phyloP scores from a whole-genome alignment of 1,140 invertebrate species.

The Aphelinus certus region DNA sequence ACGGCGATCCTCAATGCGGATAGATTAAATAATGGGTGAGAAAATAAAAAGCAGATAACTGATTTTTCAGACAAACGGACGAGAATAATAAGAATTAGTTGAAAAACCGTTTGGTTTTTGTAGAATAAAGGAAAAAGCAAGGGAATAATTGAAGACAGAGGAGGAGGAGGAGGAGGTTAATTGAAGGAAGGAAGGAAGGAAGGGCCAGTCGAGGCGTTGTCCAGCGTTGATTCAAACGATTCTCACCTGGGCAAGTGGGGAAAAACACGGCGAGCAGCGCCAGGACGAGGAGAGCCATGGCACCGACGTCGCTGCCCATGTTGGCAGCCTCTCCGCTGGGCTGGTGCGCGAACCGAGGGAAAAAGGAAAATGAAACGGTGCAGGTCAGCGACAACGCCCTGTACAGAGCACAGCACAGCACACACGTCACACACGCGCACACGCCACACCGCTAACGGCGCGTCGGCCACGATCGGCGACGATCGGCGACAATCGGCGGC shows the following conservation, averaged over 20 bases:
- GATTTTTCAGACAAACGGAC: too few relatives aligned
- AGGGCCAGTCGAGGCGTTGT: too few relatives aligned
- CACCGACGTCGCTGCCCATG: slow-evolving; percentile 6
- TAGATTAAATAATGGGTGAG: too few relatives aligned
- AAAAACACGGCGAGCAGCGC: not conserved
- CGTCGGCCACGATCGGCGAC: not conserved
- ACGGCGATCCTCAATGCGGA: too few relatives aligned
- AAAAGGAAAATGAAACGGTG: not conserved
- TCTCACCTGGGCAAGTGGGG: slow-evolving; percentile 8
- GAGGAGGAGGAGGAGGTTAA: too few relatives aligned
- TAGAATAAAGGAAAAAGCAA: too few relatives aligned
- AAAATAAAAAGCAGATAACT: too few relatives aligned
- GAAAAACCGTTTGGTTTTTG: too few relatives aligned
- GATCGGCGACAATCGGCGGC: too few relatives aligned
- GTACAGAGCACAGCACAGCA: not conserved
- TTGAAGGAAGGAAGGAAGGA: too few relatives aligned
- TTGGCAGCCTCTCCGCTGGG: not conserved
- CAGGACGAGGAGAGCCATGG: not conserved
- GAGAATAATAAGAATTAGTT: too few relatives aligned
- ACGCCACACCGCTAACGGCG: slow-evolving; percentile 1
- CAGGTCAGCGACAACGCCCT: slow-evolving; percentile 28
- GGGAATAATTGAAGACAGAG: too few relatives aligned
- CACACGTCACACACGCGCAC: not conserved
- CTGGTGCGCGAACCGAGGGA: not conserved
- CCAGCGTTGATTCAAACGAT: not conserved